phyloP scores from a whole-genome alignment of 2,797 vertebrate genomes.

The Remorina albescens region DNA sequence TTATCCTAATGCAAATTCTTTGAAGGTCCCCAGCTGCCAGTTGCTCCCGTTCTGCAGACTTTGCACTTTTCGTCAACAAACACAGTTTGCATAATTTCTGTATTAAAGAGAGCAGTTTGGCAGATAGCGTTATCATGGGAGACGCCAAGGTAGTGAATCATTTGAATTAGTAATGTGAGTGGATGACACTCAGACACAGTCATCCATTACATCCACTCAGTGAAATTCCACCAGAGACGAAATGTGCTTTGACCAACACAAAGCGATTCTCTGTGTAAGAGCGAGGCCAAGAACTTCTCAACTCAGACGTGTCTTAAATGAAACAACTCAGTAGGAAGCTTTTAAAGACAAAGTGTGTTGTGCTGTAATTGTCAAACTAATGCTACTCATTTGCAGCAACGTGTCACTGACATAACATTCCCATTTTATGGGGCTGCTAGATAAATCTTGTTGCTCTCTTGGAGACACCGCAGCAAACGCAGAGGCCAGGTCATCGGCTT shows the following conservation, averaged over 20 bases:
- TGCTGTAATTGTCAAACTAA: neutral
- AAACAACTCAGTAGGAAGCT: neutral
- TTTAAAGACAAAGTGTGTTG: neutral
- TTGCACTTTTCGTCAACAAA: constrained; percentile 43
- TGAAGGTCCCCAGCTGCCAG: constrained; percentile 26
- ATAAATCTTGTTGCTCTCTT: neutral
- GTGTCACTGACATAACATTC: constrained; percentile 8
- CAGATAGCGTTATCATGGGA: constrained; percentile 44
- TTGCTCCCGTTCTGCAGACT: constrained; percentile 35
- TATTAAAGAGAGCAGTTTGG: constrained; percentile 39
- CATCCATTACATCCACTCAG: constrained; percentile 28
- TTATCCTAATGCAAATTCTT: constrained; percentile 23
- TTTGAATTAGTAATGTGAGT: constrained; percentile 40
- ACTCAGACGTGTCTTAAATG: neutral
- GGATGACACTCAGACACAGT: constrained; percentile 20
- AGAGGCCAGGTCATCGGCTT: constrained; percentile 16
- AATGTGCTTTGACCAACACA: constrained; percentile 10
- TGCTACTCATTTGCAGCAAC: neutral
- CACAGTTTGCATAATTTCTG: constrained; percentile 36
- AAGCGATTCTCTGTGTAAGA: neutral
- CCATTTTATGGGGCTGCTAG: neutral
- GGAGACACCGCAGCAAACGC: constrained; percentile 15
- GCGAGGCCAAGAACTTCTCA: constrained; percentile 13
- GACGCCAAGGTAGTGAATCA: constrained; percentile 40
- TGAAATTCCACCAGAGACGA: constrained; percentile 29